Conservation (phyloP, 2,113 vertebrate species). For the Physeter macrocephalus region DNA sequence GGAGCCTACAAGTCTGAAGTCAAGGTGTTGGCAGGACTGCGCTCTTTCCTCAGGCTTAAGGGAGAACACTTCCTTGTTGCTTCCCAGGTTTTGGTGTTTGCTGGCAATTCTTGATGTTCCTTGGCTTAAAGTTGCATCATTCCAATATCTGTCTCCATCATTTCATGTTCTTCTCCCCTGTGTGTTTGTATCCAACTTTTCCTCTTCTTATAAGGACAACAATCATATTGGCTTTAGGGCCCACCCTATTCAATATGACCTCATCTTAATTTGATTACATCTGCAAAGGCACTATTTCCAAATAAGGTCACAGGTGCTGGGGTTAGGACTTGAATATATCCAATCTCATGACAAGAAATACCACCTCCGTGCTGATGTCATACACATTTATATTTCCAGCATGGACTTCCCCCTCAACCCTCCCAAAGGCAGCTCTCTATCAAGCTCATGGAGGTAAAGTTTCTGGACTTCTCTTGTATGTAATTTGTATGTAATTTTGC, state of each 20-base stretch:
- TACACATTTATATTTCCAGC: not conserved
- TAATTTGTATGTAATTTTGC: not conserved
- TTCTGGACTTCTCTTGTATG: not conserved
- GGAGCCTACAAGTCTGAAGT: not conserved
- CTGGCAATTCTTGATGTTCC: not conserved
- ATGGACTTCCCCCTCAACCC: no score
- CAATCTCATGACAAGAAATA: not conserved
- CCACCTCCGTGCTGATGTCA: not conserved
- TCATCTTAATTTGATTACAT: not conserved
- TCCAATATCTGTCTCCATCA: not conserved
- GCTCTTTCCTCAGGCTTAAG: not conserved
- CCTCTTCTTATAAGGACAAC: not conserved
- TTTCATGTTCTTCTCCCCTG: not conserved
- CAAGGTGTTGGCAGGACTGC: fast-evolving
- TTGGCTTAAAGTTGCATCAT: no score
- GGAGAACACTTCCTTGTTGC: not conserved
- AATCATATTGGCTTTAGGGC: no score
- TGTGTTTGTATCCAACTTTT: not conserved
- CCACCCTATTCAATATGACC: not conserved
- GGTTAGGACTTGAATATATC: not conserved
- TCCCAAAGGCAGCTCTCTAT: not conserved
- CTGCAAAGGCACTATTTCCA: not conserved
- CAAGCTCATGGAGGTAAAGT: not conserved
- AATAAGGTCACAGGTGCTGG: not conserved
- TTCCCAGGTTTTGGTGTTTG: not conserved